These are phyloP conservation scores for Pelecanus crispus DNA, from an alignment of 2,113 vertebrate genomes.

Conservation along the genomic window DNA sequence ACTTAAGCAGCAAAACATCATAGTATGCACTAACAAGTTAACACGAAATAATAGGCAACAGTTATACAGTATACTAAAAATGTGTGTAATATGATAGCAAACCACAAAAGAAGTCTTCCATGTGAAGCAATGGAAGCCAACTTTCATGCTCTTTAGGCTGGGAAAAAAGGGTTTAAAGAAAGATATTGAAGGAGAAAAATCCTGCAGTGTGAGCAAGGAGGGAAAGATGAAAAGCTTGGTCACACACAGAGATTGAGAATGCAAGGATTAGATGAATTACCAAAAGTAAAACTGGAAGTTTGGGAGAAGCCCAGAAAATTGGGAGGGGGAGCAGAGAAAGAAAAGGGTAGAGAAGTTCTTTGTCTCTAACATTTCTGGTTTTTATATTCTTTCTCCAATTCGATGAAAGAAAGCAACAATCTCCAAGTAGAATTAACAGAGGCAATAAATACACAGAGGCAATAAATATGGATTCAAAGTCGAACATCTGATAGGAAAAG, in stretches of 20 bases:
- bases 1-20: background rate
- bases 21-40: background rate
- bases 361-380: background rate
- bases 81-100: background rate
- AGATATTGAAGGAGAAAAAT: background rate
- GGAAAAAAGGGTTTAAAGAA: background rate
- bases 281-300: background rate
- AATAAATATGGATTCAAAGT: slow-evolving; percentile 26
- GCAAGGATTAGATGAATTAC: background rate
- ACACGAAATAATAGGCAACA: background rate
- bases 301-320: background rate
- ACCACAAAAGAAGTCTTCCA: background rate
- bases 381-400: background rate
- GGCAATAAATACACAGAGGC: background rate
- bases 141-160: background rate
- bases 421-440: slow-evolving; percentile 22
- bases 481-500: background rate
- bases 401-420: background rate
- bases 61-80: background rate
- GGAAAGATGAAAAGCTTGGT: background rate
- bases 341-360: background rate
- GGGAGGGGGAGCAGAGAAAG: fast-evolving
- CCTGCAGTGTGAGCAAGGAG: background rate
- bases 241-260: background rate
- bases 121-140: background rate